Base-by-base conservation (phyloP, 2,113 vertebrate species). In the Arenaria interpres region DNA sequence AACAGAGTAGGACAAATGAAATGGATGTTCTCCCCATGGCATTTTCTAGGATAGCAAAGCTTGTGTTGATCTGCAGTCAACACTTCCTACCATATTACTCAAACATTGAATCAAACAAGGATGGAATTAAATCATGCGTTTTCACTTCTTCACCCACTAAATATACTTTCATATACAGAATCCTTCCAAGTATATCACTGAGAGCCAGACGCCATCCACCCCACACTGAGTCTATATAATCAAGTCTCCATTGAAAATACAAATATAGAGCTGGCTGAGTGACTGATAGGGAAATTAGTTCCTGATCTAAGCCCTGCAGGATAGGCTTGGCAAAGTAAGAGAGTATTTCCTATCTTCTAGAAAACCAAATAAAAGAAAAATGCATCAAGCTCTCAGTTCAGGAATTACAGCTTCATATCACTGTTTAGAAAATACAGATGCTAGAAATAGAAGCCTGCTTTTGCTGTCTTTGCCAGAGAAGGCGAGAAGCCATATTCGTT, bases 141-240 rank as follows among this genome's bases (percentile, higher is more conserved):
- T 96, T 96, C 96, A 90, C 79, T 96, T 95, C 83, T 90, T 95
- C 85, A 81, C 96, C 90, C 93, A 89, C 95, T 67, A 77, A 86
- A 63, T 79, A 77, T 51, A 59, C 68, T 88, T 90, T 67, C 72
- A 54, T 57, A 88, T 84, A 74, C 63, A 94, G 92, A 90, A 88
- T 94, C 64, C 51, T 96, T 96, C 94, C 95, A 95, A 96, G 92
- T 88, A 64, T 88, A 94, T 84, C 79, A 86, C 56, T 81, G 73
- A 72, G 60, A 96, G 95, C 92, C 96, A 97, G 96, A 93, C 93
- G 88, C 57, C 93, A 93, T 93, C 83, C 95, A 96, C 95, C 88
- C 68, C 90, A 94, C 83, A 93, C 76, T 87, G 90, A 95, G 92
- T 51, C 85, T 92, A 14, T 89, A 76, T 69, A 96, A 96, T 94